Conservation (phyloP, 2,888 invertebrate species). For the Eupithecia subumbrata region DNA sequence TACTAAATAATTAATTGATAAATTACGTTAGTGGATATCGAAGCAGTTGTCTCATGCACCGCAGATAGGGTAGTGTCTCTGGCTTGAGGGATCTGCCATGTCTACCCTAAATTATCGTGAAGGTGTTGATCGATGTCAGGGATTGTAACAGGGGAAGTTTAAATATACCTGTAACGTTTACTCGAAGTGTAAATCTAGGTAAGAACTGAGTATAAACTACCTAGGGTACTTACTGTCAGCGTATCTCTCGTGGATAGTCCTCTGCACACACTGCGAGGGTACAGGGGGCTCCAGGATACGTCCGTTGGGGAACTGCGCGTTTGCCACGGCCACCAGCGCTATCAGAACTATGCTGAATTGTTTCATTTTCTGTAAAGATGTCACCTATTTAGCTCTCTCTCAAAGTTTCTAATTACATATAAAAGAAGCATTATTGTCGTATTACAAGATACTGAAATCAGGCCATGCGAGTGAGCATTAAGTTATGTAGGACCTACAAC, state of each 20-base stretch:
- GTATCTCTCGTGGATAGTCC: slow-evolving; percentile 88
- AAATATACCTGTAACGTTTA: too few species aligned
- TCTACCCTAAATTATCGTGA: background rate
- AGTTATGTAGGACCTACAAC: background rate
- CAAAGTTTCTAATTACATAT: background rate
- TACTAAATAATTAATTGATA: too few species aligned
- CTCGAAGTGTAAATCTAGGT: too few species aligned
- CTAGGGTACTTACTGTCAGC: slow-evolving; percentile 86
- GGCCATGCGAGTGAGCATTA: background rate
- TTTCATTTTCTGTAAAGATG: slow-evolving; percentile 70
- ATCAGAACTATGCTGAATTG: slow-evolving; percentile 54
- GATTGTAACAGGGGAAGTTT: background rate
- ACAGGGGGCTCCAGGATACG: slow-evolving; percentile 91
- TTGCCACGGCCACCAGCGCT: slow-evolving; percentile 60
- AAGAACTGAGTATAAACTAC: background rate
- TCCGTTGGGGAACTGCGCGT: slow-evolving; percentile 90
- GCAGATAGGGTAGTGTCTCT: background rate
- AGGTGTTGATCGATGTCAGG: background rate
- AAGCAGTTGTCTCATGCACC: too few species aligned
- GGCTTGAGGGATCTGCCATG: background rate
- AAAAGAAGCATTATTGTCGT: background rate
- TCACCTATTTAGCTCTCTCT: background rate
- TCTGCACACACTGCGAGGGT: slow-evolving; percentile 89
- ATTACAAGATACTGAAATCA: background rate
- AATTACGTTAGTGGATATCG: too few species aligned